These are phyloP conservation scores for Synanthedon andrenaeformis DNA, from an alignment of 2,888 invertebrate species.

Conservation along the genomic window DNA sequence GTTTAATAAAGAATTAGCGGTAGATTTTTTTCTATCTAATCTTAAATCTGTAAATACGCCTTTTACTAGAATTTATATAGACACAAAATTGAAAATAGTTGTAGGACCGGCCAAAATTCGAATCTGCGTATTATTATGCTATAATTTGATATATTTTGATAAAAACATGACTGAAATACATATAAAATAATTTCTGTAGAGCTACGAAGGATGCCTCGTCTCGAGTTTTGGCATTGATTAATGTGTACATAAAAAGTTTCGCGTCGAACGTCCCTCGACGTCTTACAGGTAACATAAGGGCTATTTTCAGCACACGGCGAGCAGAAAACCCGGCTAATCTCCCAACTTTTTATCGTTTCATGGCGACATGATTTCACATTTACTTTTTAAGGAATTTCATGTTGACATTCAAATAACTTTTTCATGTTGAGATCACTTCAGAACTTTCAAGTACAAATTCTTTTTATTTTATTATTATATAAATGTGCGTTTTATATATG, in stretches of 20 bases:
- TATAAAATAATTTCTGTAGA: too few relatives aligned
- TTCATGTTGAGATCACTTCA: neutral
- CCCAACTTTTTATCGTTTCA: neutral
- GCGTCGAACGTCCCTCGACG: neutral
- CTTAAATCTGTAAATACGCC: too few relatives aligned
- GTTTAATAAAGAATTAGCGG: neutral
- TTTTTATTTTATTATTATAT: too few relatives aligned
- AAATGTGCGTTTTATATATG: too few relatives aligned
- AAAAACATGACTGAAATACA: too few relatives aligned
- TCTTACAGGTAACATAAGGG: neutral
- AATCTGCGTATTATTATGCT: too few relatives aligned
- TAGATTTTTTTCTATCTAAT: neutral
- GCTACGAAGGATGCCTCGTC: neutral
- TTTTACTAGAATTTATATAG: too few relatives aligned
- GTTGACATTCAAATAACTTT: neutral
- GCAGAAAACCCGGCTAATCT: neutral
- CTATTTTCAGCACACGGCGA: neutral
- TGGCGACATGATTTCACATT: neutral
- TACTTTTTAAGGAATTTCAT: neutral
- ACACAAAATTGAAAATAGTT: too few relatives aligned
- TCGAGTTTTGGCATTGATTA: slow-evolving; percentile 36
- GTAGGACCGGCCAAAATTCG: too few relatives aligned
- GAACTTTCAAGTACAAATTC: too few relatives aligned
- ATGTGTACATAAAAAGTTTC: slow-evolving; percentile 13
- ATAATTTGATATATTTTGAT: too few relatives aligned